Evolutionary conservation across 2,113 vertebrate species (phyloP).

Genomic region (Lipotes vexillifer): DNA sequence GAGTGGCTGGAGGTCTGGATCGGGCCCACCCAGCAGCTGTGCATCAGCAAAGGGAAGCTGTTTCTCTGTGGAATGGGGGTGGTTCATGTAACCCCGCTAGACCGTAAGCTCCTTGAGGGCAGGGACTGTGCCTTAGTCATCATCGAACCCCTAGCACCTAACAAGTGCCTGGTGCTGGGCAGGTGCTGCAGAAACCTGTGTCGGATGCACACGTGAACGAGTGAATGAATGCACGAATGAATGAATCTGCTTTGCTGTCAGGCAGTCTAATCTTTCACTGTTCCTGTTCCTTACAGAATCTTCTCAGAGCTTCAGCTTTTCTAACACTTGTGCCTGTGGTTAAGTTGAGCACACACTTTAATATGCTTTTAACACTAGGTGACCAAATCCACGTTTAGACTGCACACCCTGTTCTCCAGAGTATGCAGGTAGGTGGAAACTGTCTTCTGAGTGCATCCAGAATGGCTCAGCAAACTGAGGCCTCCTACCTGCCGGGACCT

Average conservation of each 20-base stretch:
- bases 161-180: neutral
- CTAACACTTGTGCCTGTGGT: neutral
- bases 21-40: neutral
- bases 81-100: neutral
- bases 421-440: accelerated
- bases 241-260: accelerated
- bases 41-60: neutral
- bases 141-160: neutral
- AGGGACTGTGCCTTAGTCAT: conserved; percentile 1
- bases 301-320: neutral
- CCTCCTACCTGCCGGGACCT: neutral
- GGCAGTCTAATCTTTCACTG: neutral
- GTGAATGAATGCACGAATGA: accelerated
- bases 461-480: neutral
- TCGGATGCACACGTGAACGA: accelerated
- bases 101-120: neutral
- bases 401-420: accelerated
- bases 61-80: neutral
- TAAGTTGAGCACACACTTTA: conserved; percentile 9
- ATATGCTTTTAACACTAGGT: neutral
- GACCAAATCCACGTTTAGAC: neutral
- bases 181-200: accelerated
- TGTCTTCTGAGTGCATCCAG: neutral
- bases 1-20: neutral
- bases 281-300: neutral